Conservation (phyloP, 1,140 invertebrate species). For the Bombyx mandarina region DNA sequence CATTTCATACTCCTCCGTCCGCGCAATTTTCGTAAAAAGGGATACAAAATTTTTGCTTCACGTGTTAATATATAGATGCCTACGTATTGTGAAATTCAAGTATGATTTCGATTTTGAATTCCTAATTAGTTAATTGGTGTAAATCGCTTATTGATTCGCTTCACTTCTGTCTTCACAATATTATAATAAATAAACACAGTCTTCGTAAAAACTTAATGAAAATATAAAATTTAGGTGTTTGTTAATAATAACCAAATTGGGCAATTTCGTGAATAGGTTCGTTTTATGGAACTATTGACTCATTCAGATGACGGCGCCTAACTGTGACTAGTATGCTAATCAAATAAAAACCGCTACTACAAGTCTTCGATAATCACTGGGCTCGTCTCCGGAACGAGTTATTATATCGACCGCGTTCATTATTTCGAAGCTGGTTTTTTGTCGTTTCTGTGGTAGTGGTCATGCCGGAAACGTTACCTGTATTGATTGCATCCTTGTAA, state of each 20-base stretch:
- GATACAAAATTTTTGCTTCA: too few species aligned
- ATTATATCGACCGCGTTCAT: slow-evolving; percentile 10
- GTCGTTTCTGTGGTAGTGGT: slow-evolving; percentile 18
- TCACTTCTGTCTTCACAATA: background rate
- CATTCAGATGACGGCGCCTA: slow-evolving; percentile 23
- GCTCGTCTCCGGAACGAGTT: slow-evolving; percentile 12
- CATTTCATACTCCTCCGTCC: too few species aligned
- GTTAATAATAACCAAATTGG: slow-evolving; percentile 22
- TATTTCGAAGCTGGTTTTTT: slow-evolving; percentile 16
- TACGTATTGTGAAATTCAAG: too few species aligned
- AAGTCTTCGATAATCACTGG: slow-evolving; percentile 8
- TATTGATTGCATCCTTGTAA: slow-evolving; percentile 26
- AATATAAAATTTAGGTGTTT: slow-evolving; percentile 16
- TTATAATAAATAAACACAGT: background rate
- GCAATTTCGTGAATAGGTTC: slow-evolving; percentile 18
- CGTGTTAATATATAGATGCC: too few species aligned
- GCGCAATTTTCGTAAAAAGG: too few species aligned
- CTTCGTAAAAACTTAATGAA: background rate
- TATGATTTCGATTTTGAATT: too few species aligned
- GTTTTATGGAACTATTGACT: slow-evolving; percentile 27
- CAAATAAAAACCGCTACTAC: slow-evolving; percentile 15
- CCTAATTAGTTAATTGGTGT: too few species aligned
- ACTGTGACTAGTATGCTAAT: slow-evolving; percentile 29
- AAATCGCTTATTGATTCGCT: background rate
- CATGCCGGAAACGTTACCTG: slow-evolving; percentile 39